A percentile compares a stretch with the other conserved stretches of the same genome.
Evolutionary conservation across 1,140 invertebrate species (phyloP).

Genomic region (Pogonognathellus flavescens): DNA sequence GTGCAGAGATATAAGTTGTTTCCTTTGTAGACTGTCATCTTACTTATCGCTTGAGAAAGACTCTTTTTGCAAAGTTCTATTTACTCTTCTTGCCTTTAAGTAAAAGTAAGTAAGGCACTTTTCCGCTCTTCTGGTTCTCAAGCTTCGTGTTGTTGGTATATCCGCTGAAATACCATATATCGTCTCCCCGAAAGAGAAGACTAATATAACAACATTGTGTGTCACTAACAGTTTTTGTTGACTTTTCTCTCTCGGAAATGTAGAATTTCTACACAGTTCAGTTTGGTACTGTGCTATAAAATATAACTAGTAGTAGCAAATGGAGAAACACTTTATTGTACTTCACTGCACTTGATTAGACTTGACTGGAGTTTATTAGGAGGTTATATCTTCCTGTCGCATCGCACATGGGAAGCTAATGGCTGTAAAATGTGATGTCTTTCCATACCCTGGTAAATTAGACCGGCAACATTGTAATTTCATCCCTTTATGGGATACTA

Average conservation of each 20-base stretch:
- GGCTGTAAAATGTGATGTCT: not conserved
- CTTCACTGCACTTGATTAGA: conserved; percentile 30
- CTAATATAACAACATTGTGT: not conserved
- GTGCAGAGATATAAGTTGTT: not conserved
- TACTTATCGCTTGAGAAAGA: conserved; percentile 32
- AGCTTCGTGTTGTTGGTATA: not conserved
- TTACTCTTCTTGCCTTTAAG: conserved; percentile 19
- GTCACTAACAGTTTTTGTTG: conserved; percentile 29
- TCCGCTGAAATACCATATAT: not conserved
- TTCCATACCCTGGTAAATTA: conserved; percentile 17
- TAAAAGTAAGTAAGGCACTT: conserved; percentile 13
- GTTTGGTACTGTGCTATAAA: not conserved
- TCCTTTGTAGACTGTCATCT: conserved; percentile 36
- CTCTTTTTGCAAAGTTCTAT: conserved; percentile 24
- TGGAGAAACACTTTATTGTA: conserved; percentile 25
- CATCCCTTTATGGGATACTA: not conserved
- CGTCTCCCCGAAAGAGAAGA: no score
- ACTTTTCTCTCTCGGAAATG: conserved; percentile 19
- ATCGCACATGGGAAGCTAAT: conserved; percentile 9
- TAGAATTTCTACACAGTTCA: not conserved
- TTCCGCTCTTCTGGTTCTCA: conserved; percentile 18
- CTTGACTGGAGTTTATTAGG: conserved; percentile 29
- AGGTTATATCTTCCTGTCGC: conserved; percentile 30
- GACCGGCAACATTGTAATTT: conserved; percentile 4
- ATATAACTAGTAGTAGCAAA: not conserved